Evolutionary conservation across 1,140 invertebrate species (phyloP).

Genomic region (Camponotus vicinus): DNA sequence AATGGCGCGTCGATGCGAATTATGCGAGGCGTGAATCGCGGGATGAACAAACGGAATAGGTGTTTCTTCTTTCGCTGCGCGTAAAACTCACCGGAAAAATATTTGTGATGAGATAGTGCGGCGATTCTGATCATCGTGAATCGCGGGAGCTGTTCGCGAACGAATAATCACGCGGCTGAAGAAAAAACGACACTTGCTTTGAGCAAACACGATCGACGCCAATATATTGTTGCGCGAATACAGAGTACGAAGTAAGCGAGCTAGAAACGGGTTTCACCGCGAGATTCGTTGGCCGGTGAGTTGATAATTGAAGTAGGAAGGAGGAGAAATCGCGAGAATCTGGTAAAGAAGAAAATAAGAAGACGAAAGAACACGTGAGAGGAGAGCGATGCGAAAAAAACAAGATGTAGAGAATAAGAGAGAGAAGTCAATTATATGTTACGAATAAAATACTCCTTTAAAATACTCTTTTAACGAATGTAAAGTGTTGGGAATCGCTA

Average conservation of each 20-base stretch:
- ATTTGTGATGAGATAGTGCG: not conserved
- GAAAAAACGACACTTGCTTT: slow-evolving; percentile 42
- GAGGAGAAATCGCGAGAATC: slow-evolving; percentile 32
- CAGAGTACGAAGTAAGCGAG: slow-evolving; percentile 45
- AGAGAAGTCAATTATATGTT: not conserved
- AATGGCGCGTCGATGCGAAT: slow-evolving; percentile 77
- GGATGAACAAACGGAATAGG: slow-evolving; percentile 25
- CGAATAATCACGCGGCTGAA: not conserved
- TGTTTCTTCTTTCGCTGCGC: not conserved
- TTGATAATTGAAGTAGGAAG: slow-evolving; percentile 27
- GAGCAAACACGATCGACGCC: slow-evolving; percentile 22
- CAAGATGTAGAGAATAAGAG: not conserved
- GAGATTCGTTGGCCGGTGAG: slow-evolving; percentile 45
- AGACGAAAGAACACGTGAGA: too few species aligned
- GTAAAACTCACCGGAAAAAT: slow-evolving; percentile 4
- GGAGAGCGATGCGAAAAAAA: not conserved
- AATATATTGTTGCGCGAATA: slow-evolving; percentile 40
- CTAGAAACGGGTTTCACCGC: slow-evolving; percentile 23
- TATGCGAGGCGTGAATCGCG: slow-evolving; percentile 66
- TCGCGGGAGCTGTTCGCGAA: not conserved
- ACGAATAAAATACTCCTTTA: not conserved
- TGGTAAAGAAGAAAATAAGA: not conserved
- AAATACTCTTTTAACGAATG: not conserved
- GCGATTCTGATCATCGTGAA: slow-evolving; percentile 38
- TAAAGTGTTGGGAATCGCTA: not conserved